A percentile compares a stretch with the other conserved stretches of the same genome.
Conservation (phyloP, 2,888 invertebrate genomes). For the Apodemia hepburni region DNA sequence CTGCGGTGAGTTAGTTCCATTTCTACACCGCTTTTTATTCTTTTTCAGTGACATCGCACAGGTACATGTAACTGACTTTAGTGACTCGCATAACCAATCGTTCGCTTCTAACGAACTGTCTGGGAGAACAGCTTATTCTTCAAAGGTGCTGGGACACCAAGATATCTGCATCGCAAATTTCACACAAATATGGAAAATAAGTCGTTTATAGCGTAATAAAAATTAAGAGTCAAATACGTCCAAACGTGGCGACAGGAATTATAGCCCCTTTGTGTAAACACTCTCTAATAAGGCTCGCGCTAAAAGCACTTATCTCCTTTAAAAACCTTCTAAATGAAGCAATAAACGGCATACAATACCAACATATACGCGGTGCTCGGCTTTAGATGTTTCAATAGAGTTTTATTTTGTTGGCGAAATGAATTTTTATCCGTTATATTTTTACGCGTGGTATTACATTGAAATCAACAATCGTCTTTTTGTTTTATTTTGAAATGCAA, state of each 20-base stretch:
- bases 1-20: no score
- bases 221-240: slow-evolving; percentile 8
- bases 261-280: slow-evolving; percentile 5
- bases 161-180: no score
- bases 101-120: no score
- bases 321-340: slow-evolving; percentile 66
- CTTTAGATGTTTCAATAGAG: slow-evolving; percentile 2
- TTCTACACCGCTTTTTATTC: no score
- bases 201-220: background rate
- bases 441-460: background rate
- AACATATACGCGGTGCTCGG: slow-evolving; percentile 24
- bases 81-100: no score
- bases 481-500: background rate
- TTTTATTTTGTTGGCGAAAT: slow-evolving; percentile 8
- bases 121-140: no score
- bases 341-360: slow-evolving; percentile 49
- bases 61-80: no score
- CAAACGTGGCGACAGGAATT: background rate
- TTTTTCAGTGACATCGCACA: no score
- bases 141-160: no score
- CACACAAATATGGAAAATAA: background rate
- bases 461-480: background rate
- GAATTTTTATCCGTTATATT: slow-evolving; percentile 8
- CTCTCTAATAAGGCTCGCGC: slow-evolving; percentile 33
- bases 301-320: slow-evolving; percentile 52